A percentile compares a stretch with the other conserved stretches of the same genome.
phyloP scores from a whole-genome alignment of 2,797 vertebrate genomes.

The Crocidura indochinensis region DNA sequence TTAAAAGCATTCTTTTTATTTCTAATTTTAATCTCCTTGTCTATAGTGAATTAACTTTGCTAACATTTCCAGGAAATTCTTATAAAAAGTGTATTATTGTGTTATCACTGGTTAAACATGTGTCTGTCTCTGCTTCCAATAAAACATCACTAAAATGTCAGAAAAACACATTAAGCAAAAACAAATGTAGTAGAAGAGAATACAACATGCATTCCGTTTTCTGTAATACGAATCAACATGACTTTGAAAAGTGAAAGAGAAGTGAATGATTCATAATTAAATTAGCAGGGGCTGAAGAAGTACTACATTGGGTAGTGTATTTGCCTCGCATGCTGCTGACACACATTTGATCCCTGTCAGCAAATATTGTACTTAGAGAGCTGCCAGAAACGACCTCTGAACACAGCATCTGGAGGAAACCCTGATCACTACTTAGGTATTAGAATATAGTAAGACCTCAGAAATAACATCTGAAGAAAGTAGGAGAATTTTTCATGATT shows the following conservation, averaged over 20 bases:
- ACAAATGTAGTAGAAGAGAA: not conserved
- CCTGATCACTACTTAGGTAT: not conserved
- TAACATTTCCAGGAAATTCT: conserved; percentile 33
- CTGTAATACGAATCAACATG: conserved; percentile 7
- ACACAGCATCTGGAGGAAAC: too few species aligned
- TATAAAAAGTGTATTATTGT: conserved; percentile 17
- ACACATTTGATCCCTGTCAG: too few species aligned
- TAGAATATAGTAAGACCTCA: not conserved
- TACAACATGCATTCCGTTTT: not conserved
- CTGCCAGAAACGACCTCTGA: too few species aligned
- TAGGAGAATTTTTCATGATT: not conserved
- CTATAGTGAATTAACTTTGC: conserved; percentile 13
- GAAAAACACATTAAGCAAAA: not conserved
- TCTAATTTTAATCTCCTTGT: conserved; percentile 42
- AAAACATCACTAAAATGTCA: not conserved
- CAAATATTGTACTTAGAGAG: too few species aligned
- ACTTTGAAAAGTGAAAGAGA: not conserved
- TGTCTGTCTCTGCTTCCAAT: not conserved
- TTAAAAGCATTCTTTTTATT: not conserved
- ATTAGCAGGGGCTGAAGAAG: not conserved
- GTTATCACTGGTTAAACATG: not conserved
- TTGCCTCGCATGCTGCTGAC: too few species aligned
- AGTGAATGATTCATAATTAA: not conserved
- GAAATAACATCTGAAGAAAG: conserved; percentile 15
- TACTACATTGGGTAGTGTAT: too few species aligned